Conservation (phyloP, 2,888 invertebrate species). For the Smittia aterrima region DNA sequence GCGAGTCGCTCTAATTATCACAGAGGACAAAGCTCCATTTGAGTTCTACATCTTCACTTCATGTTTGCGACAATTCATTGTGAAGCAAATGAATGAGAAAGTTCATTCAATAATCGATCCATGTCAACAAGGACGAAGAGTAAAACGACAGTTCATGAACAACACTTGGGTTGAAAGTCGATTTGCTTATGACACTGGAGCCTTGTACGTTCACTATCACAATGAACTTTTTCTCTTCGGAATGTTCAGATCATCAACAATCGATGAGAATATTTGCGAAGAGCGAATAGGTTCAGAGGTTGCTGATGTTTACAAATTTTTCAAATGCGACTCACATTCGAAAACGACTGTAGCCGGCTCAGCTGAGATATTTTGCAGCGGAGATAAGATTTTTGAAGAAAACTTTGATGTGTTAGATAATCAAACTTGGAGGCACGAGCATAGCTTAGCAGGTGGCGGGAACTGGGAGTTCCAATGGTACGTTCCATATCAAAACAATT, state of each 20-base stretch:
- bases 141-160: too few species aligned
- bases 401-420: constrained; percentile 61
- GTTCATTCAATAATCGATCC: too few species aligned
- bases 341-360: neutral
- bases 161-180: too few species aligned
- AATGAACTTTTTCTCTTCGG: neutral
- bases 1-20: too few species aligned
- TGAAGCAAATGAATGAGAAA: too few species aligned
- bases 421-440: constrained; percentile 63
- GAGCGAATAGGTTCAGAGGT: too few species aligned
- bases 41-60: too few species aligned
- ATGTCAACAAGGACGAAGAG: too few species aligned
- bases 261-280: neutral
- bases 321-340: neutral
- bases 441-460: constrained; percentile 64
- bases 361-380: neutral
- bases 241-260: neutral
- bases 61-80: too few species aligned
- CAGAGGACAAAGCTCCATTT: too few species aligned
- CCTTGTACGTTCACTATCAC: neutral
- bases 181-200: neutral
- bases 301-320: too few species aligned
- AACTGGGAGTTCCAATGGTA: constrained; percentile 73
- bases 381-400: constrained; percentile 59
- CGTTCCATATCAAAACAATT: constrained; percentile 64